A percentile compares a stretch with the other conserved stretches of the same genome.
Evolutionary conservation across 1,140 invertebrate genomes (phyloP).

Genomic region (Contarinia nasturtii): DNA sequence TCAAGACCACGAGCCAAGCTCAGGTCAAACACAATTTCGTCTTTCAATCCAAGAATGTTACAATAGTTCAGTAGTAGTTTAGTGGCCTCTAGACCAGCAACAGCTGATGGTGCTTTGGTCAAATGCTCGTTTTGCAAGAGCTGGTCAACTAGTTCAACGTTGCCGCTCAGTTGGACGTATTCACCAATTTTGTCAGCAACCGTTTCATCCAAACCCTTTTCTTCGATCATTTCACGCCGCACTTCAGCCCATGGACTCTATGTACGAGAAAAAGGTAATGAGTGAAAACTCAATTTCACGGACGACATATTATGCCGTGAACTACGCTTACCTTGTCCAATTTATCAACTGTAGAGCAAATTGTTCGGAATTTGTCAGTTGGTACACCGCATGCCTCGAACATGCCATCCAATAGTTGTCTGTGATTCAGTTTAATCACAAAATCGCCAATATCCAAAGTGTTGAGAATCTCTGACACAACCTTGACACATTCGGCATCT

Average conservation of each 20-base stretch:
- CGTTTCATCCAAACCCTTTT: slow-evolving; percentile 65
- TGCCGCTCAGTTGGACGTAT: slow-evolving; percentile 67
- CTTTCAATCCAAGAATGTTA: slow-evolving; percentile 53
- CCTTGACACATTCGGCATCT: slow-evolving; percentile 89
- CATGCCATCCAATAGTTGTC: slow-evolving; percentile 86
- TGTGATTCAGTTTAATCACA: slow-evolving; percentile 89
- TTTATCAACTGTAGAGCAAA: slow-evolving; percentile 98
- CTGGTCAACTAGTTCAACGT: slow-evolving; percentile 55
- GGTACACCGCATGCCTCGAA: slow-evolving; percentile 92
- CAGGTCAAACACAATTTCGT: slow-evolving; percentile 76
- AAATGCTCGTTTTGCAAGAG: slow-evolving; percentile 47
- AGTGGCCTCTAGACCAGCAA: slow-evolving; percentile 59
- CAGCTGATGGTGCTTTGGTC: slow-evolving; percentile 40
- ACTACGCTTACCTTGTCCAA: slow-evolving; percentile 61
- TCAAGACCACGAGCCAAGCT: slow-evolving; percentile 94
- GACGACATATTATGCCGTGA: too few species aligned
- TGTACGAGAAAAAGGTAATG: too few species aligned
- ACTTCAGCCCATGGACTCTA: slow-evolving; percentile 86
- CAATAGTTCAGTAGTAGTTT: slow-evolving; percentile 77
- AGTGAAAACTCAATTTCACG: too few species aligned
- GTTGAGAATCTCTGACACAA: slow-evolving; percentile 77
- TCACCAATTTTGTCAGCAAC: slow-evolving; percentile 81
- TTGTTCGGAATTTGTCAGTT: slow-evolving; percentile 68
- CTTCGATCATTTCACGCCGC: slow-evolving; percentile 82
- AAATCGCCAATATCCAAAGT: slow-evolving; percentile 70